Percentiles rank a stretch among this genome's conserved stretches.
These are phyloP conservation scores for Bhutanitis thaidina DNA, from an alignment of 2,888 invertebrate genomes.

Conservation along the genomic window DNA sequence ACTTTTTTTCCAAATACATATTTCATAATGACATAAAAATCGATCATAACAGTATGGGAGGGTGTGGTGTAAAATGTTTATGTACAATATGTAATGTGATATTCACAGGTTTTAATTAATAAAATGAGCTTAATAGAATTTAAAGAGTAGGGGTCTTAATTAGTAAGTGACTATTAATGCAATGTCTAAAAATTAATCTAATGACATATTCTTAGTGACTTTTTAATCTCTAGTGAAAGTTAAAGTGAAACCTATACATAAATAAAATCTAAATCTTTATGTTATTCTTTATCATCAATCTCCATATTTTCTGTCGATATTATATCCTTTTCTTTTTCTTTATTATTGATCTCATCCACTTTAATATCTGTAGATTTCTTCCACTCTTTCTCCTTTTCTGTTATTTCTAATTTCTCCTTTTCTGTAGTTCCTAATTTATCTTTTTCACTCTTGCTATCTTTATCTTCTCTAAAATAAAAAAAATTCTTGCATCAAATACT, in stretches of 20 bases:
- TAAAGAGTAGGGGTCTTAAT: too few relatives aligned
- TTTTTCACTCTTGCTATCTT: conserved; percentile 34
- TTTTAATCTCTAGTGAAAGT: conserved; percentile 2
- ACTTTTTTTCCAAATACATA: neutral
- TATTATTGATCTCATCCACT: conserved; percentile 1
- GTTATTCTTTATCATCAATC: conserved; percentile 33
- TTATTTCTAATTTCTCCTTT: conserved; percentile 20
- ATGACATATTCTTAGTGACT: neutral
- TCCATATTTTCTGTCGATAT: conserved; percentile 34
- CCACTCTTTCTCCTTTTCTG: conserved; percentile 13
- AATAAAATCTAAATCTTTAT: neutral
- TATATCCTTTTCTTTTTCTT: conserved; percentile 27
- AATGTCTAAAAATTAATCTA: neutral
- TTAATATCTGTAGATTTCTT: conserved; percentile 14
- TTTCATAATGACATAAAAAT: neutral
- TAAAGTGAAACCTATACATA: too few relatives aligned
- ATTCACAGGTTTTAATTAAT: neutral
- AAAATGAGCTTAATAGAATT: too few relatives aligned
- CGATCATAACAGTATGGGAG: neutral
- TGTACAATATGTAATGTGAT: neutral
- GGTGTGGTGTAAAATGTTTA: neutral
- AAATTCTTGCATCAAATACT: too few relatives aligned
- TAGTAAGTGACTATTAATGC: too few relatives aligned
- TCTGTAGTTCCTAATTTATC: conserved; percentile 22
- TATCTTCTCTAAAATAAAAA: conserved; percentile 32